Evolutionary conservation across 2,113 vertebrate genomes (phyloP).

Genomic region (Lonchura striata): DNA sequence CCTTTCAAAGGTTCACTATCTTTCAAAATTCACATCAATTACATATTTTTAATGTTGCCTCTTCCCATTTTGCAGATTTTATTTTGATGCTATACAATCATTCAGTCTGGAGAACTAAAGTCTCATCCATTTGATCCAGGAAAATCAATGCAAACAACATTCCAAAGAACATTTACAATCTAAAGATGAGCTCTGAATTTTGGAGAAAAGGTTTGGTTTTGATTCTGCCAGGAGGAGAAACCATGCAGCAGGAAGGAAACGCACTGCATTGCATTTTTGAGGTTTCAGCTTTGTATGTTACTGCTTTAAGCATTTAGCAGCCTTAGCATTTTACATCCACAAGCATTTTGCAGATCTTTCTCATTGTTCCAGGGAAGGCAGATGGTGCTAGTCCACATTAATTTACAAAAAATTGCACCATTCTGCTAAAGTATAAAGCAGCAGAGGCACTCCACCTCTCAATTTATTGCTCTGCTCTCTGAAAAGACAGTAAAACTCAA

Average conservation of each 20-base stretch:
- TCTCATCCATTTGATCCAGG: not conserved
- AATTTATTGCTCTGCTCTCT: slow-evolving; percentile 9
- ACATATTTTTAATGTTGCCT: not conserved
- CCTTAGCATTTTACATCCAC: not conserved
- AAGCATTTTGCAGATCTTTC: not conserved
- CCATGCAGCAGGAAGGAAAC: not conserved
- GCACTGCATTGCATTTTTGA: not conserved
- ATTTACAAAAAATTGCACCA: not conserved
- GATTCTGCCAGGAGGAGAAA: not conserved
- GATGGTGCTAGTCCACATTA: not conserved
- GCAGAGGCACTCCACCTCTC: not conserved
- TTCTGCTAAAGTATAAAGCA: not conserved
- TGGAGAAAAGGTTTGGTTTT: not conserved
- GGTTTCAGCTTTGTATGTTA: not conserved
- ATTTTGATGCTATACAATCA: not conserved
- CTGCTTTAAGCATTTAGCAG: not conserved
- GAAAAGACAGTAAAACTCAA: slow-evolving; percentile 45
- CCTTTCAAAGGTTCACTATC: not conserved
- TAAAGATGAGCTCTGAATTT: not conserved
- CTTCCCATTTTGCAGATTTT: not conserved
- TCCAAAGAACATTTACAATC: not conserved
- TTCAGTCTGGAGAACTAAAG: not conserved
- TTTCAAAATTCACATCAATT: not conserved
- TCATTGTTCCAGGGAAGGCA: not conserved
- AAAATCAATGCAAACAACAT: not conserved